These are phyloP conservation scores for Portunus trituberculatus DNA, from an alignment of 1,140 invertebrate genomes.

Conservation along the genomic window DNA sequence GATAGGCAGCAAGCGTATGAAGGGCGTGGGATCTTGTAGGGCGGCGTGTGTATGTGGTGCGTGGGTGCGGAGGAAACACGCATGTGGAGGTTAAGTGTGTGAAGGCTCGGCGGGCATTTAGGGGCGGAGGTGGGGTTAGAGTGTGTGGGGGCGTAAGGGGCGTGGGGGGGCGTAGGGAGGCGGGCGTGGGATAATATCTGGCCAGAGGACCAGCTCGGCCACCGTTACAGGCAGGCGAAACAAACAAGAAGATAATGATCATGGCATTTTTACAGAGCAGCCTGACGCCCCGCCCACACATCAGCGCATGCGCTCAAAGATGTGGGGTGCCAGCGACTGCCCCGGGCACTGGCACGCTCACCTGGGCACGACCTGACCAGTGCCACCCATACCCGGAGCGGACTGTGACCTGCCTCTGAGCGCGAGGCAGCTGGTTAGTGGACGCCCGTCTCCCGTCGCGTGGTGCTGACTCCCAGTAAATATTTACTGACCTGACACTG, in stretches of 20 bases:
- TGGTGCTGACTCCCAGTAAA: constrained; percentile 31
- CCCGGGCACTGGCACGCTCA: constrained; percentile 64
- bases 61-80: no score
- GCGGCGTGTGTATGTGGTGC: no score
- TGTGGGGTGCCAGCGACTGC: constrained; percentile 24
- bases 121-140: no score
- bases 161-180: background rate
- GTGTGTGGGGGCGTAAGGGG: no score
- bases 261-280: constrained; percentile 66
- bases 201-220: background rate
- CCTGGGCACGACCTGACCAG: constrained; percentile 73
- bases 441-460: constrained; percentile 18
- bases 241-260: constrained; percentile 72
- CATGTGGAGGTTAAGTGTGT: no score
- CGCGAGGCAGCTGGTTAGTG: constrained; percentile 42
- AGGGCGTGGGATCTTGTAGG: background rate
- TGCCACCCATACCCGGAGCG: constrained; percentile 71
- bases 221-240: constrained; percentile 65
- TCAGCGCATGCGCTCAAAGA: constrained; percentile 44
- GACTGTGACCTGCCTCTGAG: constrained; percentile 65
- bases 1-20: background rate
- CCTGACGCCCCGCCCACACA: constrained; percentile 42
- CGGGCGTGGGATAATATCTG: constrained; percentile 5
- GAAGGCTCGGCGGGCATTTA: no score
- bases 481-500: constrained; percentile 56